Evolutionary conservation across 2,113 vertebrate genomes (phyloP).

Genomic region (Microtus montanus): DNA sequence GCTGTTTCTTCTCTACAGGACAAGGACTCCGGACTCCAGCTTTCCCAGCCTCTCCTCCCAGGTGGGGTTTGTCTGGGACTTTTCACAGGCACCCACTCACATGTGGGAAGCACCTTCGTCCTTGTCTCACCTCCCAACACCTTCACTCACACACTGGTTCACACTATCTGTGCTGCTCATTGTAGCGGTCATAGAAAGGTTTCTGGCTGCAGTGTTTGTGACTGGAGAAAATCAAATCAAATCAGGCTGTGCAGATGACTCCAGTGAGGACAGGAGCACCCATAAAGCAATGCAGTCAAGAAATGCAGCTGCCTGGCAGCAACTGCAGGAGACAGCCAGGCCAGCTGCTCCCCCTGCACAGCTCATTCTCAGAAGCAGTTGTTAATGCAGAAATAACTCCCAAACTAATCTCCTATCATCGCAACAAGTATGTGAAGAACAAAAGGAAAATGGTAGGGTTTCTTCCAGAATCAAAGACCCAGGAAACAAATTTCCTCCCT

Average conservation of each 20-base stretch:
- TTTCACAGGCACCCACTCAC: conserved; percentile 53
- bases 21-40: neutral
- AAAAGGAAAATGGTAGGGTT: conserved; percentile 73
- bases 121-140: neutral
- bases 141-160: neutral
- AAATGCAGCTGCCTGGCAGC: conserved; percentile 73
- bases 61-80: conserved; percentile 13
- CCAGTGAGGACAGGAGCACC: neutral
- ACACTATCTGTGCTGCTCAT: conserved; percentile 15
- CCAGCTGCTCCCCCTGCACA: conserved; percentile 75
- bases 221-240: neutral
- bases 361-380: conserved; percentile 77
- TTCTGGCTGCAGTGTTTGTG: conserved; percentile 19
- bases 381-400: conserved; percentile 64
- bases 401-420: conserved; percentile 69
- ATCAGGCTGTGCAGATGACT: conserved; percentile 64
- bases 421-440: conserved; percentile 74
- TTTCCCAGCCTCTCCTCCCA: neutral
- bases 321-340: conserved; percentile 69
- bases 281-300: conserved; percentile 50
- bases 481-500: conserved; percentile 45
- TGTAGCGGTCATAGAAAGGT: neutral
- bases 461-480: neutral
- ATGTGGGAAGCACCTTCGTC: neutral
- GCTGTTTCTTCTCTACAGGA: neutral